Conservation (phyloP, 2,113 vertebrate species). For the Trogon surrucura region DNA sequence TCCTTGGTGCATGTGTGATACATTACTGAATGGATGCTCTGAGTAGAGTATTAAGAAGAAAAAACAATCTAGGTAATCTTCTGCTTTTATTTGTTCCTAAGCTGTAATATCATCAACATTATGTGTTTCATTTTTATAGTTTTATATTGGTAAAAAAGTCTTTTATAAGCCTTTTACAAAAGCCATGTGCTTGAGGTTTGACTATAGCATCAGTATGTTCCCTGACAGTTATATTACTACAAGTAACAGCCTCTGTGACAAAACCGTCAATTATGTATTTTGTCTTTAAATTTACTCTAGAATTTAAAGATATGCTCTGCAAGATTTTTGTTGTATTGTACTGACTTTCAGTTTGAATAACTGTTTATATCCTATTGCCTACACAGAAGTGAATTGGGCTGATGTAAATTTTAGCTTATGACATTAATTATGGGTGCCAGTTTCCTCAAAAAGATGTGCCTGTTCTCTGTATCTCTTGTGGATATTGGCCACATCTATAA, state of each 20-base stretch:
- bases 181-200: neutral
- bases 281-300: neutral
- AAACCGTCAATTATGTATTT: slow-evolving; percentile 4
- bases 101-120: neutral
- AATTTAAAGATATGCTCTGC: slow-evolving; percentile 9
- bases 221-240: neutral
- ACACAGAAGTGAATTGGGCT: neutral
- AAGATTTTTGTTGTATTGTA: neutral
- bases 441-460: neutral
- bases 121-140: neutral
- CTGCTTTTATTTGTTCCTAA: neutral
- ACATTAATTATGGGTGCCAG: neutral
- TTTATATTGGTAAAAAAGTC: neutral
- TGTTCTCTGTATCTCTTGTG: neutral
- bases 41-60: neutral
- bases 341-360: neutral
- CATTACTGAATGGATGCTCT: neutral
- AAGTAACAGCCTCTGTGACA: slow-evolving; percentile 4
- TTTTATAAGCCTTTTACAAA: neutral
- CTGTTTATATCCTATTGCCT: neutral
- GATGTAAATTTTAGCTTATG: neutral
- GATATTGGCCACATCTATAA: neutral
- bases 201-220: neutral
- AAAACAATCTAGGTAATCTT: neutral
- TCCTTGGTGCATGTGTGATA: neutral